A percentile compares a stretch with the other conserved stretches of the same genome.
Evolutionary conservation across 1,140 invertebrate species (phyloP).

Genomic region (Zaprionus nigranus): DNA sequence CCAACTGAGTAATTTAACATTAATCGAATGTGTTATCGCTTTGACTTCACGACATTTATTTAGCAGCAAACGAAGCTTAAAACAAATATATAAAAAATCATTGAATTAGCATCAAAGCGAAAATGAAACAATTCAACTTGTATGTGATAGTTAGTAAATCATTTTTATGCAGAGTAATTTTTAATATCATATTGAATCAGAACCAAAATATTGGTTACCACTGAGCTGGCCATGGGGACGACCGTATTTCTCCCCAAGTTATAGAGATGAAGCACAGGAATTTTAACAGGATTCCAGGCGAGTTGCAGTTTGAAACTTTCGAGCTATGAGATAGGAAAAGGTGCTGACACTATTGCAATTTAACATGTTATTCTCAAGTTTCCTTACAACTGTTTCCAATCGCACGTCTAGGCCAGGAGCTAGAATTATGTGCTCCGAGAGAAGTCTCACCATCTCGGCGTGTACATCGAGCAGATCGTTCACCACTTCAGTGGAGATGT

Average conservation of each 20-base stretch:
- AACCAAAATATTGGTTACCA: constrained; percentile 41
- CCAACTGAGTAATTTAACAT: no score
- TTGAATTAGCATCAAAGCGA: no score
- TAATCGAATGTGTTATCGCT: no score
- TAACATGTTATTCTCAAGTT: not conserved
- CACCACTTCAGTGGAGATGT: not conserved
- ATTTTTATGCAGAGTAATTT: not conserved
- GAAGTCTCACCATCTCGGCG: constrained; percentile 22
- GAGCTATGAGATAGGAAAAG: constrained; percentile 1
- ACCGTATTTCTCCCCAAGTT: not conserved
- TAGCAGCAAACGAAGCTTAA: no score
- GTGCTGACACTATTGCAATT: not conserved
- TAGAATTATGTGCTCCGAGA: constrained; percentile 28
- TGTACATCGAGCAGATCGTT: constrained; percentile 29
- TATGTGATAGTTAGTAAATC: no score
- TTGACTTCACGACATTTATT: no score
- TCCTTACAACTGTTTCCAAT: constrained; percentile 38
- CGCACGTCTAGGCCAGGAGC: constrained; percentile 33
- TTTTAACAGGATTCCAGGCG: constrained; percentile 33
- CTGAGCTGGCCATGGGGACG: constrained; percentile 36
- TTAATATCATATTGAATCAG: constrained; percentile 53
- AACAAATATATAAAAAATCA: no score
- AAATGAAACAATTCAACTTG: no score
- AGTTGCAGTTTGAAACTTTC: constrained; percentile 48
- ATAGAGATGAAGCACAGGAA: constrained; percentile 23